Percentiles rank a stretch among this genome's conserved stretches.
These are phyloP conservation scores for Synanthedon andrenaeformis DNA, from an alignment of 2,888 invertebrate genomes.

Conservation along the genomic window DNA sequence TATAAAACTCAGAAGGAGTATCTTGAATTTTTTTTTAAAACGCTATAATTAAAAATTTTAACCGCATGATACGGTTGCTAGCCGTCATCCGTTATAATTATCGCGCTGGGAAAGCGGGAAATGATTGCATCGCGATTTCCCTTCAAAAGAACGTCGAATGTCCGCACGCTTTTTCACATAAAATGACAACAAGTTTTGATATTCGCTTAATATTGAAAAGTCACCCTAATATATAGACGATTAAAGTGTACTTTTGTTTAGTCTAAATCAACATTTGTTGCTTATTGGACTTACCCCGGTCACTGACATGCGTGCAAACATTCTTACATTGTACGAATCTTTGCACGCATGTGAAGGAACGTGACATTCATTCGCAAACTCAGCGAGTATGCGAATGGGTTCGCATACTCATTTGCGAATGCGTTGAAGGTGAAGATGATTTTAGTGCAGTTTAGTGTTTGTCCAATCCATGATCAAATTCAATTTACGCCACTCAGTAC, in stretches of 20 bases:
- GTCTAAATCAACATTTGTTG: not conserved
- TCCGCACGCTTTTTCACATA: constrained; percentile 7
- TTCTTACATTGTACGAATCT: too few species aligned
- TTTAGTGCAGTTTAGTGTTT: too few species aligned
- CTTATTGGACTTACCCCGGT: not conserved
- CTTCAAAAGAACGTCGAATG: constrained; percentile 13
- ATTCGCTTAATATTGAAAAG: not conserved
- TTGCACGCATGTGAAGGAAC: too few species aligned
- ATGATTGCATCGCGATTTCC: constrained; percentile 16
- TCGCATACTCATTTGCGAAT: too few species aligned
- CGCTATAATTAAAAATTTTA: not conserved
- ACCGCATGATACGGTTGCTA: constrained; percentile 6
- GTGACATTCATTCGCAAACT: too few species aligned
- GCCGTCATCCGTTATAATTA: constrained; percentile 13
- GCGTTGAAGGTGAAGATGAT: too few species aligned
- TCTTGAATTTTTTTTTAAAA: not conserved
- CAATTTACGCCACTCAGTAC: too few species aligned
- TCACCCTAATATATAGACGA: not conserved
- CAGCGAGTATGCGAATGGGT: too few species aligned
- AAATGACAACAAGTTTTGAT: not conserved
- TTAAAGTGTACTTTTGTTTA: not conserved
- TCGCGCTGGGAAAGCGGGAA: constrained; percentile 8
- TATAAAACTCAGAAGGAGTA: not conserved
- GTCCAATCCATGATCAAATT: too few species aligned
- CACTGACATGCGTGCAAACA: too few species aligned